Evolutionary conservation across 2,797 vertebrate genomes (phyloP).

Genomic region (Chanos chanos): DNA sequence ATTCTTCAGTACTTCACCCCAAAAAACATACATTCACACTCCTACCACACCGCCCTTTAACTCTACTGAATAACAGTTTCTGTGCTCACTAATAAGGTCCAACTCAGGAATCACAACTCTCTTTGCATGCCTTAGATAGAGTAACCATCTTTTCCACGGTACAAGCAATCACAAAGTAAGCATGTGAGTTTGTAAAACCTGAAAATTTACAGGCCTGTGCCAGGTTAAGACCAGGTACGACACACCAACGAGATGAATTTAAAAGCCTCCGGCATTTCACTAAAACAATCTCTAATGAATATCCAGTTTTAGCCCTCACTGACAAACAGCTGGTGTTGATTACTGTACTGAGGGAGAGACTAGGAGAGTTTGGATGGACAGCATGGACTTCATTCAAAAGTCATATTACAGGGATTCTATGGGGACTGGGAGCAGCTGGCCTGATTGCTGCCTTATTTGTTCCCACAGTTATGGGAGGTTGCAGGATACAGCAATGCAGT

Average conservation of each 20-base stretch:
- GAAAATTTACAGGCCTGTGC: too few relatives aligned
- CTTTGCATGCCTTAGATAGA: too few relatives aligned
- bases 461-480: neutral
- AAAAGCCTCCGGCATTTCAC: constrained; percentile 18
- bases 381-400: constrained; percentile 21
- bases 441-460: neutral
- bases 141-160: too few relatives aligned
- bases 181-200: too few relatives aligned
- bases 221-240: too few relatives aligned
- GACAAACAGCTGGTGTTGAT: constrained; percentile 41
- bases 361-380: constrained; percentile 28
- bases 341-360: constrained; percentile 14
- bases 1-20: constrained; percentile 26
- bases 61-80: too few relatives aligned
- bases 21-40: constrained; percentile 15
- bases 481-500: too few relatives aligned
- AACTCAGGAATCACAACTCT: too few relatives aligned
- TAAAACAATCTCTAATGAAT: constrained; percentile 18
- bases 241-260: constrained; percentile 1
- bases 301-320: constrained; percentile 30
- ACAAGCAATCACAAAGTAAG: too few relatives aligned
- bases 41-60: too few relatives aligned
- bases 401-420: constrained; percentile 17
- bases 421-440: constrained; percentile 18
- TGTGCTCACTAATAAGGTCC: too few relatives aligned